Evolutionary conservation across 2,797 vertebrate genomes (phyloP).

Genomic region (Parauchenoglanis ngamensis): DNA sequence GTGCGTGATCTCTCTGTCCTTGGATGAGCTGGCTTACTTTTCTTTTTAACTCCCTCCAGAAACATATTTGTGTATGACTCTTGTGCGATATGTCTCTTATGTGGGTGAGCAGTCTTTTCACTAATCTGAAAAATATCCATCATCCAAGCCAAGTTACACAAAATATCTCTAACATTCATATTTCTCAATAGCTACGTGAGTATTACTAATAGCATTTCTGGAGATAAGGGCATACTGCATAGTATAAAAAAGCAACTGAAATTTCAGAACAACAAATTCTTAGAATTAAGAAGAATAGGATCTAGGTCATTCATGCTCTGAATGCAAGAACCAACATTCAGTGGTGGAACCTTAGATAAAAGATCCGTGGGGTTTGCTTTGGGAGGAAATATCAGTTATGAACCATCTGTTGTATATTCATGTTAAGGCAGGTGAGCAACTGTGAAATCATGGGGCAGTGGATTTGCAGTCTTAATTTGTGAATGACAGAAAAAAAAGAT

Average conservation of each 20-base stretch:
- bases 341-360: too few species aligned
- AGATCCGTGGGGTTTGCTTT: not conserved
- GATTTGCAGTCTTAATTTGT: not conserved
- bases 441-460: not conserved
- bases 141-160: not conserved
- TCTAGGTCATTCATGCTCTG: not conserved
- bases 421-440: not conserved
- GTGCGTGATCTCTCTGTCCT: slow-evolving; percentile 50
- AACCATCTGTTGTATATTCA: slow-evolving; percentile 4
- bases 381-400: slow-evolving; percentile 1
- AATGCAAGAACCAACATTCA: not conserved
- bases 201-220: not conserved
- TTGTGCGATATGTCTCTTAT: not conserved
- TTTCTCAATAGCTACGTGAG: not conserved
- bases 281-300: not conserved
- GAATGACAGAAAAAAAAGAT: not conserved
- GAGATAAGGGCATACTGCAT: not conserved
- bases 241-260: not conserved
- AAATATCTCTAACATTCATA: not conserved
- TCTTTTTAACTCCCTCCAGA: slow-evolving; percentile 24
- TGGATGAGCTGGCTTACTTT: slow-evolving; percentile 46
- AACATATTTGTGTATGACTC: slow-evolving; percentile 56
- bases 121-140: slow-evolving; percentile 1
- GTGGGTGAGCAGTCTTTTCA: slow-evolving; percentile 44
- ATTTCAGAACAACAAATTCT: not conserved